Conservation (phyloP, 1,140 invertebrate species). For the Drosophila fuyamai region DNA sequence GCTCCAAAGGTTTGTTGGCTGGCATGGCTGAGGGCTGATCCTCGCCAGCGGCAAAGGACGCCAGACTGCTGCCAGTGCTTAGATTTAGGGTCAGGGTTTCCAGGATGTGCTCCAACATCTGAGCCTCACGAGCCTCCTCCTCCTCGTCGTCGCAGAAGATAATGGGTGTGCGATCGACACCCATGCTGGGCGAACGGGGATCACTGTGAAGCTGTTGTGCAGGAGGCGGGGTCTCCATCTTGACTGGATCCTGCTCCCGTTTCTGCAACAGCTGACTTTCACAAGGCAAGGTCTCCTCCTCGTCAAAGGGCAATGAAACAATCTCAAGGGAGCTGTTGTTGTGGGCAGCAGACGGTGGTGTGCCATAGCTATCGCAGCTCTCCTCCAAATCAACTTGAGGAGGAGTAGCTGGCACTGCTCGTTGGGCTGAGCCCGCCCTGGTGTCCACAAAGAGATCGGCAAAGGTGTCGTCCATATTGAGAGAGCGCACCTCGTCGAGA, state of each 20-base stretch:
- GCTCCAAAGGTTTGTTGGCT: constrained; percentile 76
- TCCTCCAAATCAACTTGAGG: background rate
- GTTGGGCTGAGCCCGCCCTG: constrained; percentile 33
- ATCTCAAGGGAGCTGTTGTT: constrained; percentile 70
- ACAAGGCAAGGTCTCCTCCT: constrained; percentile 70
- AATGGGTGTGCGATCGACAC: constrained; percentile 85
- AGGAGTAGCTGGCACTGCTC: background rate
- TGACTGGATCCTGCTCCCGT: constrained; percentile 3
- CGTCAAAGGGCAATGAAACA: constrained; percentile 56
- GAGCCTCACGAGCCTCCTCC: constrained; percentile 60
- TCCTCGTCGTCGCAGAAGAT: constrained; percentile 82
- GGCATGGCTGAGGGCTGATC: constrained; percentile 34
- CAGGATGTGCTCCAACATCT: constrained; percentile 75
- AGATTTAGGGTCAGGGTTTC: constrained; percentile 74
- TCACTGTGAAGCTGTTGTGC: constrained; percentile 48
- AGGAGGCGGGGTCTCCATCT: background rate
- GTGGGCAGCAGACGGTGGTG: constrained; percentile 7
- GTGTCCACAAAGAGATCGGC: constrained; percentile 78
- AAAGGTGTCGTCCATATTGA: constrained; percentile 80
- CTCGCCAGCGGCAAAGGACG: constrained; percentile 46
- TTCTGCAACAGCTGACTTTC: constrained; percentile 29
- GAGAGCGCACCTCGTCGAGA: constrained; percentile 77
- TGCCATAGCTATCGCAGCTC: constrained; percentile 36
- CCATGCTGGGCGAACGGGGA: constrained; percentile 85
- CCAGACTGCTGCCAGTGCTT: constrained; percentile 66